Conservation (phyloP, 2,888 invertebrate genomes). For the Heliconius sara region DNA sequence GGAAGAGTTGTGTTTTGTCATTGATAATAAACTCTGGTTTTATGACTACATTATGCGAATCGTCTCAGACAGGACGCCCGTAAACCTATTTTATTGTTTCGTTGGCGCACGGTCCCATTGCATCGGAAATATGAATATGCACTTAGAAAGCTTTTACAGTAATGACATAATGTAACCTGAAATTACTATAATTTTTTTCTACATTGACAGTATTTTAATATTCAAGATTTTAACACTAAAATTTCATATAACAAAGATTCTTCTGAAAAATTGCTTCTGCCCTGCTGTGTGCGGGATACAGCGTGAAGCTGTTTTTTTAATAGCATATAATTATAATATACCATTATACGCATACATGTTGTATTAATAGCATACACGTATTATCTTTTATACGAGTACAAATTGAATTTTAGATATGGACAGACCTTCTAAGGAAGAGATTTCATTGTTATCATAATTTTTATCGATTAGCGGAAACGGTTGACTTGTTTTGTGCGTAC, state of each 20-base stretch:
- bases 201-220: background rate
- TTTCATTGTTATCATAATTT: background rate
- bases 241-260: background rate
- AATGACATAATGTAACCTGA: constrained; percentile 32
- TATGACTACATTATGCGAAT: constrained; percentile 70
- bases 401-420: background rate
- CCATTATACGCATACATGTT: background rate
- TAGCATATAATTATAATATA: too few relatives aligned
- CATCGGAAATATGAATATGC: constrained; percentile 60
- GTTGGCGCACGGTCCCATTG: constrained; percentile 59
- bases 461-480: background rate
- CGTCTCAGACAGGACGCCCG: constrained; percentile 58
- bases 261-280: too few relatives aligned
- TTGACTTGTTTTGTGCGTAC: background rate
- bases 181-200: constrained; percentile 1
- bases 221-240: background rate
- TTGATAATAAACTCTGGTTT: constrained; percentile 69
- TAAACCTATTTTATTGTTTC: constrained; percentile 70
- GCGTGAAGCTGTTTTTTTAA: too few relatives aligned
- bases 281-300: too few relatives aligned
- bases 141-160: constrained; percentile 64
- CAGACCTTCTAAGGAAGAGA: background rate
- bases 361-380: background rate
- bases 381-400: too few relatives aligned
- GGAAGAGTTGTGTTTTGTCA: constrained; percentile 62